Base-by-base conservation (phyloP, 2,888 invertebrate genomes). In the Lochmaea crataegi region DNA sequence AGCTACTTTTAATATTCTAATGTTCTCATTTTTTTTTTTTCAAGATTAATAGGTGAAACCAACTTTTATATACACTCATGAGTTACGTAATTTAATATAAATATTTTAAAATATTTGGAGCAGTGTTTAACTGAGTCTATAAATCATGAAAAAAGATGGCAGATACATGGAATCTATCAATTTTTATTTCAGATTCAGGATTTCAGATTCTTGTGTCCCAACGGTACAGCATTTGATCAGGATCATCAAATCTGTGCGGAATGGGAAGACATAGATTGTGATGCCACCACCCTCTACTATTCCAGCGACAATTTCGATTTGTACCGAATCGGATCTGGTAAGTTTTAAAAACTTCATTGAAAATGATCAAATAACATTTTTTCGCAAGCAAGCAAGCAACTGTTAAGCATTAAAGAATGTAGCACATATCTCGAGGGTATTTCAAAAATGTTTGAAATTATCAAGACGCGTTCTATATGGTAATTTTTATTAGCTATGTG, bases 211-310 rank as follows among this genome's bases (percentile, higher is more conserved):
- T 90, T 95, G 85, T 96, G 96, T 84, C 96, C 96, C 51, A 96
- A 96, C 81, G 94, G 94, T 80, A 96, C 96, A 2, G 92, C 95
- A 78, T 96, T 96, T 88, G 96, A 96, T 87, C 96, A 96, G 85
- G 95, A 96, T 85, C 94, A 95, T 72, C 95, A 96, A 87, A 96
- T 96, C 32, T 96, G 96, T 86, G 96, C 96, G 63, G 94, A 96
- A 83, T 95, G 95, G 93, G 95, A 94, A 77, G 96, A 96, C 85
- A 94, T 96, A 1, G 95, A 95, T 83, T 96, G 96, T 85, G 93
- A 92, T 82, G 93, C 94, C 48, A 91, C 94, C 16, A 94, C 94
- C 60, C 89, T 94, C 79, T 94, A 93, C 87, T 92, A 92, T 84
- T 91, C 92, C 79, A 94, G 94, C 85, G 94, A 95, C 89, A 94